Conservation (phyloP, 2,113 vertebrate genomes). For the Brienomyrus longianalis region DNA sequence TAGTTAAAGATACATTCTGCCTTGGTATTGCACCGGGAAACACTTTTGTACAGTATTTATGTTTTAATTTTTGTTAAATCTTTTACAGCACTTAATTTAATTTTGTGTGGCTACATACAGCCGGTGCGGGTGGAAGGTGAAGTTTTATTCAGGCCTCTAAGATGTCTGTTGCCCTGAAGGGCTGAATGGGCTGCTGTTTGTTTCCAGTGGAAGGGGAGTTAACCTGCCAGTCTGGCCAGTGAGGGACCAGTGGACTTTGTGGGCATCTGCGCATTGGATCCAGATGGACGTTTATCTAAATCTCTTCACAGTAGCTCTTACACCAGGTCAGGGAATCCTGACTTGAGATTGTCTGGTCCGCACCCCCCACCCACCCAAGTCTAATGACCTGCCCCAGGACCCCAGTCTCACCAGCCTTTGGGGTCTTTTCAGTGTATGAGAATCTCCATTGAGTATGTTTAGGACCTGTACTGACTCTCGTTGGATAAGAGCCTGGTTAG, state of each 20-base stretch:
- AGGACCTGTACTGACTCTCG: not conserved
- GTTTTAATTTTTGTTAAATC: conserved; percentile 55
- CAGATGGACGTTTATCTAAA: not conserved
- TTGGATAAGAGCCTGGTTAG: not conserved
- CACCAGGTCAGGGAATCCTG: not conserved
- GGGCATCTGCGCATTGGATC: not conserved
- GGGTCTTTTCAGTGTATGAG: not conserved
- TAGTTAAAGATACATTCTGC: conserved; percentile 29
- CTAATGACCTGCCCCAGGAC: not conserved
- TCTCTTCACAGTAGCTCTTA: not conserved
- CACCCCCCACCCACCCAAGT: not conserved
- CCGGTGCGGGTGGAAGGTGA: not conserved
- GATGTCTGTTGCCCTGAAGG: not conserved
- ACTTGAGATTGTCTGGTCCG: not conserved
- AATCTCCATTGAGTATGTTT: not conserved
- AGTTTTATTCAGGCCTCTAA: not conserved
- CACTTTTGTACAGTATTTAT: conserved; percentile 78
- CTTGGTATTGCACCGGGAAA: conserved; percentile 41
- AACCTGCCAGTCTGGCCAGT: not conserved
- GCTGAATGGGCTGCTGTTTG: not conserved
- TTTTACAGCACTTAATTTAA: conserved; percentile 75
- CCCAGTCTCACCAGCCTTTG: not conserved
- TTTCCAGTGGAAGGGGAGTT: not conserved
- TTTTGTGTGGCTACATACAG: conserved; percentile 13
- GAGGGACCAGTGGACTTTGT: not conserved